Conservation (phyloP, 2,888 invertebrate species). For the Troglohyphantes excavatus region DNA sequence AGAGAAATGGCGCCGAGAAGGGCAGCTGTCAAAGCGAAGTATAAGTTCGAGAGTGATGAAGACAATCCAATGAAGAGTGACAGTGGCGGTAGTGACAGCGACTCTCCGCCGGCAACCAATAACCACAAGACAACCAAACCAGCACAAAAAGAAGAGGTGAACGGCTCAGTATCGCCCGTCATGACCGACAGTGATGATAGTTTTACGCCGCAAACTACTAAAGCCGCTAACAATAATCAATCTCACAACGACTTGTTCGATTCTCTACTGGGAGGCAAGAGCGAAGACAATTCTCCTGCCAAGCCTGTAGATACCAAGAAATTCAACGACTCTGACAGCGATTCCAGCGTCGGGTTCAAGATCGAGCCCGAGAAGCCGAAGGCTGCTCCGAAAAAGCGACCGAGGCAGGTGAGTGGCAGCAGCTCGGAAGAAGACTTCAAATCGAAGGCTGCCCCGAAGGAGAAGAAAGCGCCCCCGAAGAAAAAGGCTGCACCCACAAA, state of each 20-base stretch:
- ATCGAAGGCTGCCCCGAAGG: slow-evolving; percentile 59
- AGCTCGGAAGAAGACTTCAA: slow-evolving; percentile 75
- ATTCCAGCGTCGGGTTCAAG: slow-evolving; percentile 31
- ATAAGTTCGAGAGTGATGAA: slow-evolving; percentile 80
- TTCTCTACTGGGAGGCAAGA: slow-evolving; percentile 39
- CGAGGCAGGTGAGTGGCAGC: slow-evolving; percentile 20
- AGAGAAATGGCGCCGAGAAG: slow-evolving; percentile 72
- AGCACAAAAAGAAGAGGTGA: neutral
- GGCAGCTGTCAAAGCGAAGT: slow-evolving; percentile 76
- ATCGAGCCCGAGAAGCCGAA: slow-evolving; percentile 24
- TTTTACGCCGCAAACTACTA: neutral
- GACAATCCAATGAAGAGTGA: slow-evolving; percentile 47
- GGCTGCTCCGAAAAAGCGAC: slow-evolving; percentile 49
- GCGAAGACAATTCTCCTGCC: neutral
- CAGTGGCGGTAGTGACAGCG: slow-evolving; percentile 19
- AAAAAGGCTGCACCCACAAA: slow-evolving; percentile 81
- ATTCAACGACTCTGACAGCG: slow-evolving; percentile 60
- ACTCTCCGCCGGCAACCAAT: slow-evolving; percentile 5
- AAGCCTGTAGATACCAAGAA: neutral
- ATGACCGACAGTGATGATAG: slow-evolving; percentile 60
- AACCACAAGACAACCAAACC: slow-evolving; percentile 17
- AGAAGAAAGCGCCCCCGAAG: slow-evolving; percentile 44
- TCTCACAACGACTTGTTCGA: slow-evolving; percentile 64
- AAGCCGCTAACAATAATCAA: slow-evolving; percentile 34
- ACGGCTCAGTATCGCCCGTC: slow-evolving; percentile 50